Evolutionary conservation across 2,113 vertebrate species (phyloP), one percentile per base, ranked within the genome.

Genomic region (Brachyhypopomus gauderio): DNA sequence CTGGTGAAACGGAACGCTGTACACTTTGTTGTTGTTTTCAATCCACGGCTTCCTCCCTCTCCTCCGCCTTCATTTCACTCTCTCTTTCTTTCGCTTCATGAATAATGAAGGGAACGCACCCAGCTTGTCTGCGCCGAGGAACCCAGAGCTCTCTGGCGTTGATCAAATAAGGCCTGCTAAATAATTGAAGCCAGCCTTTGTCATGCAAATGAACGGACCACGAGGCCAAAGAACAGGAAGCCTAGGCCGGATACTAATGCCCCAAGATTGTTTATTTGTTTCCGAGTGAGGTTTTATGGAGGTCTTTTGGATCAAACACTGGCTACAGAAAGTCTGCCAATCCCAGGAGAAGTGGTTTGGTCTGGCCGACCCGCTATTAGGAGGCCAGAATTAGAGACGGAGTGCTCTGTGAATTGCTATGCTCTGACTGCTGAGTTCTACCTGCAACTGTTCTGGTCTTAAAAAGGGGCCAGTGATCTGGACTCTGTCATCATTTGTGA

Each of bases 31-130:
- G 75, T 69, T 85, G 25, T 17, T 7, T 71, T 36, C 36, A 17
- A 7, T 72, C 76, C 83, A 81, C 85, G 75, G 75, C 69, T 67
- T 83, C 25, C 67, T 25, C 60, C 81, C 75, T 70, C 45, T 85
- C 73, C 81, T 66, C 60, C 62, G 23, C 52, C 48, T 81, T 78
- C 56, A 64, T 77, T 34, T 83, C 83, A 77, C 62, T 85, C 78
- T 72, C 81, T 38, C 67, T 85, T 84, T 85, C 82, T 83, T 86
- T 86, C 78, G 79, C 86, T 89, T 92, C 90, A 93, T 94, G 85
- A 94, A 94, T 94, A 93, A 93, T 93, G 90, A 89, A 94, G 86
- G 80, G 78, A 88, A 90, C 90, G 89, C 92, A 91, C 89, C 89
- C 86, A 90, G 91, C 90, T 90, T 92, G 92, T 93, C 91, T 89